phyloP scores from a whole-genome alignment of 92 coral and sea anemone species.

The Epizoanthus fatuus region DNA sequence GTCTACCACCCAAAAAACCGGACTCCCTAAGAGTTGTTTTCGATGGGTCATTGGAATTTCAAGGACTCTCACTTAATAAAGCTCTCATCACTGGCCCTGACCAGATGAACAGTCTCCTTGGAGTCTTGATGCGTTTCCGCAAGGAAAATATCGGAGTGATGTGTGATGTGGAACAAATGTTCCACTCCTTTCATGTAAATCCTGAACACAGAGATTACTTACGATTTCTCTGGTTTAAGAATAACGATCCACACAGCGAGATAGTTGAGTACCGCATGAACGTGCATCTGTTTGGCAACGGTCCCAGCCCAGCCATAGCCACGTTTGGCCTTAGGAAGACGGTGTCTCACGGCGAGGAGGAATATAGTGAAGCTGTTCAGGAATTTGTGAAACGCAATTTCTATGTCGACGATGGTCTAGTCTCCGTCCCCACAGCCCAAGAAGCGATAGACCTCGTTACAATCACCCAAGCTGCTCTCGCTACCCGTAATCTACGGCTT shows the following conservation, averaged over 20 bases:
- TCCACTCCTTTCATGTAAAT: slow-evolving; percentile 61
- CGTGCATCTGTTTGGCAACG: slow-evolving; percentile 56
- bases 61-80: slow-evolving; percentile 63
- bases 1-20: slow-evolving; percentile 52
- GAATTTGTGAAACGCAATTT: slow-evolving; percentile 43
- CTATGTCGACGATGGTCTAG: slow-evolving; percentile 44
- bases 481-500: slow-evolving; percentile 47
- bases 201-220: slow-evolving; percentile 57
- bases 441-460: slow-evolving; percentile 53
- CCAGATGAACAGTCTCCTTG: slow-evolving; percentile 59
- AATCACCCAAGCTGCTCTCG: slow-evolving; percentile 48
- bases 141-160: slow-evolving; percentile 63
- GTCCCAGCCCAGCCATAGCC: slow-evolving; percentile 54
- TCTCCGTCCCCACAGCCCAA: slow-evolving; percentile 32
- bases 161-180: slow-evolving; percentile 73
- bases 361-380: slow-evolving; percentile 1
- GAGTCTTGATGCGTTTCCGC: slow-evolving; percentile 66
- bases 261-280: slow-evolving; percentile 53
- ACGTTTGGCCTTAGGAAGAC: slow-evolving; percentile 58
- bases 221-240: slow-evolving; percentile 48
- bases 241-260: slow-evolving; percentile 32
- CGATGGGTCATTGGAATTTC: slow-evolving; percentile 54
- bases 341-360: slow-evolving; percentile 37
- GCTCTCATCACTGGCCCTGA: slow-evolving; percentile 69
- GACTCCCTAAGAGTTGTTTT: slow-evolving; percentile 54